phyloP scores from a whole-genome alignment of 2,113 vertebrate species.

The Opisthocomus hoazin region DNA sequence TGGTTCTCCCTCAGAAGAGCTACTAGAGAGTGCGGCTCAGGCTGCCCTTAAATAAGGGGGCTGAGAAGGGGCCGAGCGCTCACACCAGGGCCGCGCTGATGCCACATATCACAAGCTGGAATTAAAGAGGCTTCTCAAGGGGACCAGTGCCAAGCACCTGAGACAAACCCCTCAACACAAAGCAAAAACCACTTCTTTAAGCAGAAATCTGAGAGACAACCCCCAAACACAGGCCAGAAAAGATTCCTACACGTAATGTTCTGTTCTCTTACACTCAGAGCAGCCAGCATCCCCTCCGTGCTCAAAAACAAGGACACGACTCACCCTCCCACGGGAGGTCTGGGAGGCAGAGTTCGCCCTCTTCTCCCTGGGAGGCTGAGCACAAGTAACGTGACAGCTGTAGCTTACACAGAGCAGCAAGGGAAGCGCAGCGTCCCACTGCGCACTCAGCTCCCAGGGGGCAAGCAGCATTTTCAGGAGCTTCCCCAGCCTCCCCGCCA shows the following conservation, averaged over 20 bases:
- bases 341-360: neutral
- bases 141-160: neutral
- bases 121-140: neutral
- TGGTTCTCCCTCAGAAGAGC: neutral
- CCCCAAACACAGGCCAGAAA: neutral
- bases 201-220: neutral
- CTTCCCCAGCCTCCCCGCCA: neutral
- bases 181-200: neutral
- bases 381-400: neutral
- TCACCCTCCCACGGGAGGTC: fast-evolving
- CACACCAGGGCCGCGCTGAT: neutral
- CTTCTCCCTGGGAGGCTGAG: neutral
- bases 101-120: neutral
- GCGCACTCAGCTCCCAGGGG: neutral
- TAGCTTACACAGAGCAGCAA: neutral
- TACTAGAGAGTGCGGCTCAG: neutral
- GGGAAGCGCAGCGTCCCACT: neutral
- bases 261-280: neutral
- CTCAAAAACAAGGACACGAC: neutral
- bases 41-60: neutral
- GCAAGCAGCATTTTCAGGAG: neutral
- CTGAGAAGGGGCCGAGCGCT: neutral
- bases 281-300: neutral
- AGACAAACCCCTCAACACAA: neutral
- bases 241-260: neutral